phyloP scores from a whole-genome alignment of 2,888 invertebrate species.

The Falcaria lacertinaria region DNA sequence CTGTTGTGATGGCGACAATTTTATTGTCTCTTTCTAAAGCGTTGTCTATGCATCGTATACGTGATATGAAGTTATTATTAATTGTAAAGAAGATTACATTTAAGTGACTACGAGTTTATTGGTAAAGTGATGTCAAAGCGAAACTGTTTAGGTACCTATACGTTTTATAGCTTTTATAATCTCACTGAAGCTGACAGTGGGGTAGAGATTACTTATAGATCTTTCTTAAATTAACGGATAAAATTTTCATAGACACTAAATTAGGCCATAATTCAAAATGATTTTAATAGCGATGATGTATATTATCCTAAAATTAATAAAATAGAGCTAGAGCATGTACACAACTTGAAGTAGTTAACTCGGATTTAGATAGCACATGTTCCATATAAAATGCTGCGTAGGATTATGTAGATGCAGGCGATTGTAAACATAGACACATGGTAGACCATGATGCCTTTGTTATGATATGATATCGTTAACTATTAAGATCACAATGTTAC shows the following conservation, averaged over 20 bases:
- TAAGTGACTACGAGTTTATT: too few relatives aligned
- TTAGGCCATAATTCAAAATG: background rate
- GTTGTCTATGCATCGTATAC: too few relatives aligned
- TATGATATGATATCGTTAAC: background rate
- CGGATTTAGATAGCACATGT: conserved; percentile 34
- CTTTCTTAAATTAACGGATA: too few relatives aligned
- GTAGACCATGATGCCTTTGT: background rate
- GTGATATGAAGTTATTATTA: too few relatives aligned
- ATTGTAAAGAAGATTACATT: too few relatives aligned
- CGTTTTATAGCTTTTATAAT: too few relatives aligned
- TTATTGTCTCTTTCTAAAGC: background rate
- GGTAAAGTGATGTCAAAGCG: too few relatives aligned
- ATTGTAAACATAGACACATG: conserved; percentile 13
- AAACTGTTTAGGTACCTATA: too few relatives aligned
- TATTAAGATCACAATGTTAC: too few relatives aligned
- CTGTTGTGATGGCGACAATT: background rate
- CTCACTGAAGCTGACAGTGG: too few relatives aligned
- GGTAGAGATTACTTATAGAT: too few relatives aligned
- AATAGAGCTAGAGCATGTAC: conserved; percentile 5
- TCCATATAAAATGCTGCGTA: conserved; percentile 24
- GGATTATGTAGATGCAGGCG: conserved; percentile 24
- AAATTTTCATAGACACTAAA: too few relatives aligned
- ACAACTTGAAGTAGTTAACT: conserved; percentile 20
- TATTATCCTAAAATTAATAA: conserved; percentile 7
- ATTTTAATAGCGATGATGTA: background rate